Evolutionary conservation across 2,113 vertebrate genomes (phyloP).

Genomic region (Craseonycteris thonglongyai): DNA sequence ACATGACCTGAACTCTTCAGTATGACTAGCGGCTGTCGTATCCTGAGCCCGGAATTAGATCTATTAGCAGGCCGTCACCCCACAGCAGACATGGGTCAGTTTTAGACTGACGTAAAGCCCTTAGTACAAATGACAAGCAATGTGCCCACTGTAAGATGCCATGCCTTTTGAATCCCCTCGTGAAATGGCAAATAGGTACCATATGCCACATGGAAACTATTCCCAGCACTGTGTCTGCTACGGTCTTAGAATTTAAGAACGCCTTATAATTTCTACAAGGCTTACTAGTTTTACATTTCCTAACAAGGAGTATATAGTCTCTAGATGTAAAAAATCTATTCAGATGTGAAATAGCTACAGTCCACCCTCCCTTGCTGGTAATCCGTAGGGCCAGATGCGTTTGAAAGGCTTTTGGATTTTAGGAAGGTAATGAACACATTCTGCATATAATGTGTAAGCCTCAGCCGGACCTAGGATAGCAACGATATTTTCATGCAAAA

Average conservation of each 20-base stretch:
- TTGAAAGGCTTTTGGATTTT: not conserved
- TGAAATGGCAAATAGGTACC: not conserved
- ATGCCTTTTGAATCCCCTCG: not conserved
- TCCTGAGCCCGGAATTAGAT: not conserved
- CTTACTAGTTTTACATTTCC: not conserved
- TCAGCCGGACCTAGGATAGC: not conserved
- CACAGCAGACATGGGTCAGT: not conserved
- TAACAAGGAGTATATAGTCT: not conserved
- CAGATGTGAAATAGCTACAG: not conserved
- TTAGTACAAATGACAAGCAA: not conserved
- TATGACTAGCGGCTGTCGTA: fast-evolving
- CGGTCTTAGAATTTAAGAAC: not conserved
- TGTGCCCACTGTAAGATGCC: not conserved
- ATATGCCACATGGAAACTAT: not conserved
- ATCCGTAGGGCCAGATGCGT: not conserved
- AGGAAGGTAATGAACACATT: not conserved
- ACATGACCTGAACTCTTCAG: too few relatives aligned
- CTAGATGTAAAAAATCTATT: not conserved
- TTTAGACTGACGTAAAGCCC: not conserved
- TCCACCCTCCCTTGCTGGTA: not conserved
- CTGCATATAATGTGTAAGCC: fast-evolving
- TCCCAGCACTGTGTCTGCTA: not conserved
- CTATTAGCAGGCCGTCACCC: not conserved
- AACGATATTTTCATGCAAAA: not conserved
- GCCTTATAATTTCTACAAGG: not conserved